These are phyloP conservation scores for Geotrypetes seraphini DNA, from an alignment of 2,797 vertebrate genomes.

Conservation along the genomic window DNA sequence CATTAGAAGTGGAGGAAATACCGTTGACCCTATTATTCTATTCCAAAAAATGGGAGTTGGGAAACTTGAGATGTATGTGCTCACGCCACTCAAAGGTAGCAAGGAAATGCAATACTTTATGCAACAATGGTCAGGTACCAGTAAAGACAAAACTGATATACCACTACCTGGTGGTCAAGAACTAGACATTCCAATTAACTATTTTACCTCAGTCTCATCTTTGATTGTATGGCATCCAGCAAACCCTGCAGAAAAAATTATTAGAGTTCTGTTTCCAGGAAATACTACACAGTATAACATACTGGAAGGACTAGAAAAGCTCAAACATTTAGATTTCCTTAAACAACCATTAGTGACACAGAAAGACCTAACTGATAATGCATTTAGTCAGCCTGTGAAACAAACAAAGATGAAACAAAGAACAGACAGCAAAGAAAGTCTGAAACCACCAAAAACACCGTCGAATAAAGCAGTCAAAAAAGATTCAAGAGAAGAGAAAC, in stretches of 20 bases:
- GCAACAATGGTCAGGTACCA: conserved; percentile 89
- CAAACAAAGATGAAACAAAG: conserved; percentile 83
- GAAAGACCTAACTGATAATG: conserved; percentile 65
- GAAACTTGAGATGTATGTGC: conserved; percentile 93
- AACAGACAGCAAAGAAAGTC: conserved; percentile 86
- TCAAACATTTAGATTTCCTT: conserved; percentile 90
- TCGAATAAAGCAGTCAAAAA: conserved; percentile 70
- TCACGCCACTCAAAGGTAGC: conserved; percentile 86
- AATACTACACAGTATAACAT: conserved; percentile 89
- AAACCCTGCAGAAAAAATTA: conserved; percentile 87
- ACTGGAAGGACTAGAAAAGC: conserved; percentile 90
- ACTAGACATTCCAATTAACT: conserved; percentile 80
- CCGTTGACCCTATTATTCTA: conserved; percentile 81
- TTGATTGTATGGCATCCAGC: conserved; percentile 95
- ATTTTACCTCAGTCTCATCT: conserved; percentile 84
- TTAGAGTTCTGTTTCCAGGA: conserved; percentile 89
- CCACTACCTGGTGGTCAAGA: conserved; percentile 81
- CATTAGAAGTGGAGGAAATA: conserved; percentile 72
- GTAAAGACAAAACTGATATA: conserved; percentile 76
- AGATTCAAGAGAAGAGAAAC: conserved; percentile 75
- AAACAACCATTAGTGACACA: conserved; percentile 84
- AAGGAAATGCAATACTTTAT: conserved; percentile 92
- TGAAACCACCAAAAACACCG: conserved; percentile 73
- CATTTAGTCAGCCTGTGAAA: conserved; percentile 64
- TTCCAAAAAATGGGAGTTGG: conserved; percentile 98